Base-by-base conservation (phyloP, 2,113 vertebrate genomes). In the Atlantisia rogersi region DNA sequence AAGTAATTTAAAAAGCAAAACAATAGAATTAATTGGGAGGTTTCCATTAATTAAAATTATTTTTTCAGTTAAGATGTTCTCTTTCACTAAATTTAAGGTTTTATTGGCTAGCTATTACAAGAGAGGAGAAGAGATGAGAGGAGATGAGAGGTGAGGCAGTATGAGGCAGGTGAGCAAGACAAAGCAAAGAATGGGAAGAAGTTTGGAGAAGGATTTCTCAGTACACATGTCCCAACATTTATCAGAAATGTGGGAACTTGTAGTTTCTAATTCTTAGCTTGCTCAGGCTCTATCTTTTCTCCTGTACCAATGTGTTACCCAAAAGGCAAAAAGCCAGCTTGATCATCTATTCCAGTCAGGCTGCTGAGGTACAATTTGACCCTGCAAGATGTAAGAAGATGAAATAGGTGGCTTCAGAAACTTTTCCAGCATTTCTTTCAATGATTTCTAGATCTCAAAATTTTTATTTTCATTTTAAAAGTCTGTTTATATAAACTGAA, bases 401-500 rank as follows among this genome's bases (percentile, higher is more conserved):
- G 11, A 94, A 90, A 83, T 12, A 69, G 2, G 12, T 35, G 28
- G 60, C 14, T 32, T 10, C 35, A 39, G 32, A 90, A 88, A 67
- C 5, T 21, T 65, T 86, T 59, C 31, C 37, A 67, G 14, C 5
- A 58, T 74, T 83, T 83, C 16, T 59, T 71, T 68, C 21, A 37
- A 60, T 13, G 4, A 29, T 64, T 91, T 92, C 31, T 81, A 76
- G 50, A 80, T 71, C 52, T 92, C 32, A 78, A 22, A 5, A 44
- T 83, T 88, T 28, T 90, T 68, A 63, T 37, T 80, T 92, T 93
- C 26, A 44, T 69, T 86, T 90, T 19, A 69, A 87, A 91, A 80
- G 70, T 88, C 73, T 44, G 46, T 71, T 90, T 68, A 58, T 11
- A 62, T 68, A 92, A 94, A 28, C 11, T 89, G 83, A 92, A 96